Conservation (phyloP, 2,113 vertebrate genomes). For the Oenanthe melanoleuca region DNA sequence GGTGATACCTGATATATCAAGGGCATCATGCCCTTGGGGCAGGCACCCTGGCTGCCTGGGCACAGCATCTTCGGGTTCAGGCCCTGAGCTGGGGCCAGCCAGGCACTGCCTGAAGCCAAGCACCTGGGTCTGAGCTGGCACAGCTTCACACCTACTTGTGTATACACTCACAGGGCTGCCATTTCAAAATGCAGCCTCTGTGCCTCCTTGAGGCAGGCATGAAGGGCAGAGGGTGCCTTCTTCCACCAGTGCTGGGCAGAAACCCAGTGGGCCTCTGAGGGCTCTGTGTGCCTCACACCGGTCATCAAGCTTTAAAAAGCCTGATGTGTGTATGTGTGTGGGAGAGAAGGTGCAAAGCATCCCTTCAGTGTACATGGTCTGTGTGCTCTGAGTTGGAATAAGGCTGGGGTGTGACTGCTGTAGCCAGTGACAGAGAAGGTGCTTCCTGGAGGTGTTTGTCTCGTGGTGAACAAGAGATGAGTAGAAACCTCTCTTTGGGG, state of each 20-base stretch:
- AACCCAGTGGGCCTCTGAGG: not conserved
- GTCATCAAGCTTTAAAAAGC: not conserved
- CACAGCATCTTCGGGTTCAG: fast-evolving
- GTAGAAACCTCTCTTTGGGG: not conserved
- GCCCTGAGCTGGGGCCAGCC: not conserved
- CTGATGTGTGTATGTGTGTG: not conserved
- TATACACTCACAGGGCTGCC: not conserved
- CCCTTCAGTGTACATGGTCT: not conserved
- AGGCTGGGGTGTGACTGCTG: not conserved
- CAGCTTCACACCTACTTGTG: not conserved
- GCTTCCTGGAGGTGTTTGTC: not conserved
- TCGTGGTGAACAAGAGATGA: not conserved
- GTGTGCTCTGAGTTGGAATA: not conserved
- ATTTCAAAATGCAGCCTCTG: not conserved
- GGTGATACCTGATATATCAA: not conserved
- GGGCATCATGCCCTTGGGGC: fast-evolving
- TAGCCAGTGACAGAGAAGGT: not conserved
- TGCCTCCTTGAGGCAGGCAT: not conserved
- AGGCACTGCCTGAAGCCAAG: not conserved
- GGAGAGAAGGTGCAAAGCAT: not conserved
- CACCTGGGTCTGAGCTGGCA: not conserved
- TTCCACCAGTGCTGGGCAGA: not conserved
- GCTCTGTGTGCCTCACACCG: fast-evolving
- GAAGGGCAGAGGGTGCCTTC: not conserved
- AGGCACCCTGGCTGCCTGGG: not conserved